Base-by-base conservation (phyloP, 2,888 invertebrate genomes). In the Drosophila yooni region DNA sequence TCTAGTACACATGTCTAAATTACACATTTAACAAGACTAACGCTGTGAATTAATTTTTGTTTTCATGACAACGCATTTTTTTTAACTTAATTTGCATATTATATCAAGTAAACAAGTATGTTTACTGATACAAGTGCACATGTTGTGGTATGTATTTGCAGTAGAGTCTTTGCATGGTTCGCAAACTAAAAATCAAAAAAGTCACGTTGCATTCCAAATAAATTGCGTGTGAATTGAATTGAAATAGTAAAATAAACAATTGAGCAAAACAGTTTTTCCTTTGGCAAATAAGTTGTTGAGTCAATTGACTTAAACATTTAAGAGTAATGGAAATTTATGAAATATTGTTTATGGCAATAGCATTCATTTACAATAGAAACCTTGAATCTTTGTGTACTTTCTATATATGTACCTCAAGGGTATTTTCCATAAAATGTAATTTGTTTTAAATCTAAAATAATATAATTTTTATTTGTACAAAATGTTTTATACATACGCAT, bases 181-280 rank as follows among this genome's bases (percentile, higher is more conserved):
- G 21, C 3, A 36, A 50, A 62, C 66, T 52, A 27, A 48, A 46
- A 46, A 25, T 46, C 7, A 57, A 63, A 63, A 61, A 43, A 69
- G 73, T 81, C 84, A 68, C 68, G 60, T 25, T 56, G 66, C 43
- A 70, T 52, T 36, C 52, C 67, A 64, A 63, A 60, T 36, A 61
- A 54, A 63, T 79, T 67, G 64, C 57, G 67, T 90, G 89, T 89
- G 64, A 89, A 90, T 90, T 86, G 60, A 76, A 53, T 38, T 66
- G 21, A 88, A 78, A 88, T 86, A 52, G 61, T 61, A 57, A 70
- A 77, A 66, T 57, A 71, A 85, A 85, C 86, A 82, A 10, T 48
- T 51, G 51, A 51, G 54, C 61, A 62, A 65, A 60, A 38, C 27
- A 29, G 11, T 2, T 18, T 29, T 29, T 57, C 60, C 53, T 54